Base-by-base conservation (phyloP, 2,113 vertebrate genomes). In the Caranx melampygus region DNA sequence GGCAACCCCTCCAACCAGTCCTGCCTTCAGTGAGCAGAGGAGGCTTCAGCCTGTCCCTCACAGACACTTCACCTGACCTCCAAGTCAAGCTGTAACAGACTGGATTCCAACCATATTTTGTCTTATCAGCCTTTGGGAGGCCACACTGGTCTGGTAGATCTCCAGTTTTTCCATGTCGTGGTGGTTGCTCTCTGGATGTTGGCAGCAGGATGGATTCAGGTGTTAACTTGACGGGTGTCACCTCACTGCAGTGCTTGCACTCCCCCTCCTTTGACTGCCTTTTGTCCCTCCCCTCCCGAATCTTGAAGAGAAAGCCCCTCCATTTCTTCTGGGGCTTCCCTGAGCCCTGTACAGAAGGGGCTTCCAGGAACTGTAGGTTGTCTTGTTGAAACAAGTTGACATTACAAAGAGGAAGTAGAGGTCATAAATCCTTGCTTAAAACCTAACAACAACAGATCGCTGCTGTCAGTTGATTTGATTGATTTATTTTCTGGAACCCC, bases 151-250 rank as follows among this genome's bases (percentile, higher is more conserved):
- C 72, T 61, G 69, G 52, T 37, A 26, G 13, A 78, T 73, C 81
- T 86, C 75, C 70, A 45, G 44, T 79, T 71, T 68, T 75, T 87
- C 87, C 85, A 83, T 86, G 85, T 87, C 78, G 52, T 79, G 79
- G 82, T 93, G 57, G 76, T 87, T 78, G 82, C 78, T 91, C 85
- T 67, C 78, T 84, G 89, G 85, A 90, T 90, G 83, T 83, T 81
- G 79, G 89, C 81, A 88, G 69, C 93, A 95, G 92, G 89, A 95
- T 95, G 95, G 95, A 93, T 93, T 72, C 62, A 15, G 58, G 88
- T 91, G 90, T 94, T 92, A 87, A 94, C 92, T 88, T 94, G 93
- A 95, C 74, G 37, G 60, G 83, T 88, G 76, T 88, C 62, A 74
- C 57, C 79, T 76, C 82, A 20, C 62, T 84, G 88, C 91, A 88